Conservation (phyloP, 2,888 invertebrate species). For the Drosophila mettleri region DNA sequence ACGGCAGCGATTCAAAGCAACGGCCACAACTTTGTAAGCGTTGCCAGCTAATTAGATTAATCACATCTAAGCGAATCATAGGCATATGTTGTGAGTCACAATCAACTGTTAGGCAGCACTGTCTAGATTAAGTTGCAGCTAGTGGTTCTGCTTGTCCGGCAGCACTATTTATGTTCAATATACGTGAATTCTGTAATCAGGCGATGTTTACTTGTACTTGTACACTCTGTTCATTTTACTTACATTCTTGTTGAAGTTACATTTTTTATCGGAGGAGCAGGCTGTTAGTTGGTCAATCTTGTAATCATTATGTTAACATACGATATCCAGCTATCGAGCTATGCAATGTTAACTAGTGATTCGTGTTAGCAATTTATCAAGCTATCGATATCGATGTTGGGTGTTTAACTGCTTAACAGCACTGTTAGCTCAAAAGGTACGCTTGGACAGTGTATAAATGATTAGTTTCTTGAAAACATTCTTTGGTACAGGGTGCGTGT, state of each 20-base stretch:
- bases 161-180: not conserved
- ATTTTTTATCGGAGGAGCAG: constrained; percentile 13
- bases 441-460: constrained; percentile 1
- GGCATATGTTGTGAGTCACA: no score
- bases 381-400: not conserved
- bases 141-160: not conserved
- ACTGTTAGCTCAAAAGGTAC: not conserved
- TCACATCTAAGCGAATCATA: no score
- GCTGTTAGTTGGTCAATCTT: not conserved
- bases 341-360: no score
- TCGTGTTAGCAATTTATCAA: no score
- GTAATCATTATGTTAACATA: not conserved
- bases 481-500: not conserved
- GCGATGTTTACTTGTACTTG: not conserved
- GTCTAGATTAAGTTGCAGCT: not conserved
- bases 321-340: not conserved
- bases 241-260: not conserved
- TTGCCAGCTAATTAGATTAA: no score
- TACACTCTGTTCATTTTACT: not conserved
- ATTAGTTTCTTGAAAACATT: constrained; percentile 31
- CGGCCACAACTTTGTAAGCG: no score
- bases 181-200: not conserved
- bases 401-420: not conserved
- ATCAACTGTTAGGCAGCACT: no score
- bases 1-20: no score